A percentile compares a stretch with the other conserved stretches of the same genome.
phyloP scores from a whole-genome alignment of 2,797 vertebrate genomes.

The Momotus momota region DNA sequence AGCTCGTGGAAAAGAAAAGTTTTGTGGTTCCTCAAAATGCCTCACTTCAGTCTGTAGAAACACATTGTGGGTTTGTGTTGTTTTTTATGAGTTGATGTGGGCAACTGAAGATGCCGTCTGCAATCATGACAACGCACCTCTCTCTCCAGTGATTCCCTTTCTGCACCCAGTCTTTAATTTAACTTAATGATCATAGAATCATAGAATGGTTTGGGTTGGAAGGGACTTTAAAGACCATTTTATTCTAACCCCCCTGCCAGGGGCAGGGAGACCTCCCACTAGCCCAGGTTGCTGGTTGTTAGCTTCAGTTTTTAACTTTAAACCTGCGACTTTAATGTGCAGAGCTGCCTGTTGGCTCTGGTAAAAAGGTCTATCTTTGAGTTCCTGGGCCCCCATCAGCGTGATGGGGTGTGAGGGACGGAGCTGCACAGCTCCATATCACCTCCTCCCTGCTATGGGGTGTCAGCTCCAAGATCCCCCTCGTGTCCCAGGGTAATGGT shows the following conservation, averaged over 20 bases:
- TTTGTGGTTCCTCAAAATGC: not conserved
- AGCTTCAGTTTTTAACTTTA: not conserved
- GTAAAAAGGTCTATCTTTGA: not conserved
- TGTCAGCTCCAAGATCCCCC: fast-evolving
- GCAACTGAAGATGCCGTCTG: not conserved
- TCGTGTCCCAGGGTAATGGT: fast-evolving
- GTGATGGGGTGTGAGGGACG: fast-evolving
- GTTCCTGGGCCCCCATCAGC: fast-evolving
- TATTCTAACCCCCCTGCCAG: not conserved
- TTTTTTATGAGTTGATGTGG: not conserved
- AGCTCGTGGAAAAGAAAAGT: not conserved
- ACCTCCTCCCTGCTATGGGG: no score
- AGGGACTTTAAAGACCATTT: not conserved
- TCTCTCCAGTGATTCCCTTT: not conserved
- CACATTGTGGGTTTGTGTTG: not conserved
- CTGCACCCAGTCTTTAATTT: fast-evolving
- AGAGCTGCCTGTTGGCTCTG: not conserved
- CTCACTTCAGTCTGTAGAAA: not conserved
- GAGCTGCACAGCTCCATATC: no score
- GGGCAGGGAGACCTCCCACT: not conserved
- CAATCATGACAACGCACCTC: fast-evolving
- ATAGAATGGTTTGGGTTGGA: not conserved
- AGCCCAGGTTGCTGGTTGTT: not conserved
- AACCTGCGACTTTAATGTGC: not conserved
- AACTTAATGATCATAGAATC: not conserved